Evolutionary conservation across 2,797 vertebrate genomes (phyloP).

Genomic region (Gymnoscopelus braueri): DNA sequence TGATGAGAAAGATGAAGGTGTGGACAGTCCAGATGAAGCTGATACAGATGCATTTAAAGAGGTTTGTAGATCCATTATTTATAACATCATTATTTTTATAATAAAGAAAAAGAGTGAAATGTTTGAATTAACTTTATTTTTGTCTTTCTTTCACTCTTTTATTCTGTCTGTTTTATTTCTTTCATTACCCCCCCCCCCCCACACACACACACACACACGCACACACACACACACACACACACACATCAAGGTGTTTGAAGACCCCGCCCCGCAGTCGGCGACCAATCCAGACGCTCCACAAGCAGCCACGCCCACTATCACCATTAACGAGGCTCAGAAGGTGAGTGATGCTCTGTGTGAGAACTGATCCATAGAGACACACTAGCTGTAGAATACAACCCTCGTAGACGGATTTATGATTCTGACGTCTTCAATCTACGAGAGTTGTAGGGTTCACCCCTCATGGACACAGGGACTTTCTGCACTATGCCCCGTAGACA

Average conservation of each 20-base stretch:
- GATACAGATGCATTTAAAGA: conserved; percentile 37
- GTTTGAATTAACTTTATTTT: background rate
- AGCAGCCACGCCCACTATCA: conserved; percentile 57
- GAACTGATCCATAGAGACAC: no score
- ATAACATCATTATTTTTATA: background rate
- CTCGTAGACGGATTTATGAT: no score
- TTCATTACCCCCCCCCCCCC: background rate
- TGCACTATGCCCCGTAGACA: no score
- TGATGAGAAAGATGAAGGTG: conserved; percentile 24
- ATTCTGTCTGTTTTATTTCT: no score
- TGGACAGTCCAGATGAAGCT: conserved; percentile 51
- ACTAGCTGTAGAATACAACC: no score
- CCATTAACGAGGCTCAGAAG: conserved; percentile 59
- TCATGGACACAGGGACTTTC: no score
- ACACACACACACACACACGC: conserved; percentile 1
- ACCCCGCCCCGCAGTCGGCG: background rate
- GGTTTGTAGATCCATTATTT: conserved; percentile 27
- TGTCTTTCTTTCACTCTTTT: background rate
- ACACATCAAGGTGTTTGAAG: conserved; percentile 73
- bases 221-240: background rate
- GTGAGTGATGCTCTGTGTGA: no score
- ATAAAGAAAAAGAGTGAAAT: background rate
- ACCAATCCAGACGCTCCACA: conserved; percentile 1
- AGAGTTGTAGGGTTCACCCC: no score
- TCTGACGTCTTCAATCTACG: no score